Evolutionary conservation across 2,888 invertebrate genomes (phyloP).

Genomic region (Cryptus viduatorius): DNA sequence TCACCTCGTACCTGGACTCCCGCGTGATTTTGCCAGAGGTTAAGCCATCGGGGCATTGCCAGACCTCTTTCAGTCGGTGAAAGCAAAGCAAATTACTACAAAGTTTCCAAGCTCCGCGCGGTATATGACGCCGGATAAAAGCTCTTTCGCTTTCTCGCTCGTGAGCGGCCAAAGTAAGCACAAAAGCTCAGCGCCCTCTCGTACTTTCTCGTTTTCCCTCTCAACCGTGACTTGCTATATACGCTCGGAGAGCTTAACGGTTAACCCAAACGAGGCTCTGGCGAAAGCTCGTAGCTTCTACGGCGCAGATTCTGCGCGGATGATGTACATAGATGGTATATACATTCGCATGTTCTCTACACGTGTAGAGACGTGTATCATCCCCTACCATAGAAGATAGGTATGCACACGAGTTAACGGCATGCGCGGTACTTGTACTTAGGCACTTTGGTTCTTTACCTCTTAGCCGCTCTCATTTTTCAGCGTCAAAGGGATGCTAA

Average conservation of each 20-base stretch:
- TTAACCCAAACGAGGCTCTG: slow-evolving; percentile 55
- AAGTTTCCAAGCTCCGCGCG: slow-evolving; percentile 67
- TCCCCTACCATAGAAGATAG: slow-evolving; percentile 46
- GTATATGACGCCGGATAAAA: slow-evolving; percentile 69
- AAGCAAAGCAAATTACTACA: slow-evolving; percentile 75
- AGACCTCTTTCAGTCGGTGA: slow-evolving; percentile 73
- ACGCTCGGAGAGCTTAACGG: slow-evolving; percentile 49
- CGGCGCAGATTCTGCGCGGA: neutral
- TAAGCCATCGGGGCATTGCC: slow-evolving; percentile 18
- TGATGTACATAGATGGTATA: neutral
- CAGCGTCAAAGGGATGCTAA: slow-evolving; percentile 15
- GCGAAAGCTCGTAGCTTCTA: slow-evolving; percentile 11
- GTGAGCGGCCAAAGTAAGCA: slow-evolving; percentile 48
- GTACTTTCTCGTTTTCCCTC: slow-evolving; percentile 37
- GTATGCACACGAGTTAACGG: slow-evolving; percentile 55
- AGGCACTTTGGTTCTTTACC: slow-evolving; percentile 41
- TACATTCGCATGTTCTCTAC: neutral
- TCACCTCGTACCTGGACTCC: neutral
- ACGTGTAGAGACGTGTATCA: slow-evolving; percentile 20
- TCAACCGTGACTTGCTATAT: slow-evolving; percentile 1
- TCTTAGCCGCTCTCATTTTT: slow-evolving; percentile 30
- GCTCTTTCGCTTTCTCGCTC: slow-evolving; percentile 62
- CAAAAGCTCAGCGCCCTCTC: slow-evolving; percentile 60
- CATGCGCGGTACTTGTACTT: slow-evolving; percentile 38
- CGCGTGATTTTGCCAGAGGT: slow-evolving; percentile 8